These are phyloP conservation scores for Anguilla pacifica DNA, from an alignment of 2,797 vertebrate species.

Conservation along the genomic window DNA sequence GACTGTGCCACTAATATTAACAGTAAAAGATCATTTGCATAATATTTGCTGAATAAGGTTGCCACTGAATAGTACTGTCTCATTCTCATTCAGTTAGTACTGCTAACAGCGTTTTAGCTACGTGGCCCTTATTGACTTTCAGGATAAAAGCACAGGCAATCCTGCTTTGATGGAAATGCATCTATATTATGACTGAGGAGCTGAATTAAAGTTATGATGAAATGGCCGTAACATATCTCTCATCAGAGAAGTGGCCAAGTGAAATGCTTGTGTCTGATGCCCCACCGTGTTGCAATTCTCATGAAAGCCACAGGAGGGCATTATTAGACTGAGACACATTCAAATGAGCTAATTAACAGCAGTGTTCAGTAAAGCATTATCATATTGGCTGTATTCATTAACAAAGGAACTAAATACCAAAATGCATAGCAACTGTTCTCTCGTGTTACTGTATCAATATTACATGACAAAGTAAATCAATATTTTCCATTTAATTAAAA, in stretches of 20 bases:
- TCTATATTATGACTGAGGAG: background rate
- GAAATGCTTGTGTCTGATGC: background rate
- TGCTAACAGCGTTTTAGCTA: background rate
- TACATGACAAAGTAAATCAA: background rate
- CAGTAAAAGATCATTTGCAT: background rate
- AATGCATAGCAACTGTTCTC: background rate
- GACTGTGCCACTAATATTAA: background rate
- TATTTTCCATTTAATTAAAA: background rate
- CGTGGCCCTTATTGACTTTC: background rate
- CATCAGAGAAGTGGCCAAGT: background rate
- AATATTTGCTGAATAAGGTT: background rate
- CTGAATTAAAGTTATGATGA: background rate
- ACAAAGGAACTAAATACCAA: background rate
- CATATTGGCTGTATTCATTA: background rate
- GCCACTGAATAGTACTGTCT: background rate
- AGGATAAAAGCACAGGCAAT: background rate
- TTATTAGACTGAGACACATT: conserved; percentile 46
- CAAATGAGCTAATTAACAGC: background rate
- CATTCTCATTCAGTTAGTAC: background rate
- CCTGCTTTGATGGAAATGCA: background rate
- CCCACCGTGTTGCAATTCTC: conserved; percentile 44
- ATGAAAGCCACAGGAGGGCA: conserved; percentile 59
- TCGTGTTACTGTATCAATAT: background rate
- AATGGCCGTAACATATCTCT: background rate
- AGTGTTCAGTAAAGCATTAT: background rate